A percentile compares a stretch with the other conserved stretches of the same genome.
Evolutionary conservation across 2,797 vertebrate genomes (phyloP).

Genomic region (Ispidina picta): DNA sequence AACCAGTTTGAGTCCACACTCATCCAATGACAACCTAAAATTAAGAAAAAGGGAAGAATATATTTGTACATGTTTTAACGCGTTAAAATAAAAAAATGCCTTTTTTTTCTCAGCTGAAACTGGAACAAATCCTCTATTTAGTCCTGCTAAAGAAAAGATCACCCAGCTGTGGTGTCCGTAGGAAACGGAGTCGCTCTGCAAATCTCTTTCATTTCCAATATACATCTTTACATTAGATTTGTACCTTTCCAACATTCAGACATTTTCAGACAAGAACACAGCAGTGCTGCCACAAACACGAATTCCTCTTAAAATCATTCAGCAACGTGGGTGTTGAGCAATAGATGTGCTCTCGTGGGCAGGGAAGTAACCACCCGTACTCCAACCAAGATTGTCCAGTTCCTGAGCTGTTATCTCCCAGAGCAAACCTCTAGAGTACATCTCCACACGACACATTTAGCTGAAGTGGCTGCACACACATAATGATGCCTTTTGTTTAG

Average conservation of each 20-base stretch:
- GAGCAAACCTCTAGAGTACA: slow-evolving; percentile 72
- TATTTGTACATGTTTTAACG: neutral
- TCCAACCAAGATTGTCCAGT: slow-evolving; percentile 53
- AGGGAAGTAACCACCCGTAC: slow-evolving; percentile 39
- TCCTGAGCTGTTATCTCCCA: slow-evolving; percentile 43
- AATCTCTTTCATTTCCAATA: neutral
- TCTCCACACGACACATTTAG: slow-evolving; percentile 75
- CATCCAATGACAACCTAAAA: neutral
- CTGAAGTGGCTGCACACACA: slow-evolving; percentile 77
- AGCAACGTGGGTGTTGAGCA: neutral
- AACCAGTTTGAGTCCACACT: neutral
- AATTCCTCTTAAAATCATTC: slow-evolving; percentile 12
- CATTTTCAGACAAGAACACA: neutral
- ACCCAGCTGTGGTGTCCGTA: neutral
- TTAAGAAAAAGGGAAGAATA: neutral
- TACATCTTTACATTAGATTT: neutral
- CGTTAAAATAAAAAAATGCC: neutral
- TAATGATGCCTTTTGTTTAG: slow-evolving; percentile 75
- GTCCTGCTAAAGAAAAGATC: neutral
- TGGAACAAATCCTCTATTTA: neutral
- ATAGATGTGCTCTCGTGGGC: neutral
- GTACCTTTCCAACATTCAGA: neutral
- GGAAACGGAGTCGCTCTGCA: neutral
- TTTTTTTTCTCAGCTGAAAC: slow-evolving; percentile 14
- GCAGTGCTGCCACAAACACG: neutral